phyloP scores from a whole-genome alignment of 2,113 vertebrate genomes.

The Tiliqua scincoides region DNA sequence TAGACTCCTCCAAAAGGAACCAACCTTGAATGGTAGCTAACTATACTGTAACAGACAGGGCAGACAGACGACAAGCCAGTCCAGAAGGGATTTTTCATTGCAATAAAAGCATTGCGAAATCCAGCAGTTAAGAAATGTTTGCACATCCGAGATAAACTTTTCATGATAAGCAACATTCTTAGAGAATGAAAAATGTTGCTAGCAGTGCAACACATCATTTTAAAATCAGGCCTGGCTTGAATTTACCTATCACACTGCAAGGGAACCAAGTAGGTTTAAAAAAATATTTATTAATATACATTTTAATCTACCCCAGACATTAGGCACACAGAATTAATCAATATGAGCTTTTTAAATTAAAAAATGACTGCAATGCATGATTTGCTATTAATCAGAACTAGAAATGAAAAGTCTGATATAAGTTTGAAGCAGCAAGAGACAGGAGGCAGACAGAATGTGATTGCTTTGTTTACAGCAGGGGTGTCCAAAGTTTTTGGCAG shows the following conservation, averaged over 20 bases:
- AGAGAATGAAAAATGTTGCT: slow-evolving; percentile 48
- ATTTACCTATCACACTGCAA: slow-evolving; percentile 37
- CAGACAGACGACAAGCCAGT: background rate
- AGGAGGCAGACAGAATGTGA: background rate
- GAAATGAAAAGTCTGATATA: slow-evolving; percentile 44
- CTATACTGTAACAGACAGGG: background rate
- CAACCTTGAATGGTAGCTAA: background rate
- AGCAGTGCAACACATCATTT: slow-evolving; percentile 59
- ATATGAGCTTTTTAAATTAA: slow-evolving; percentile 39
- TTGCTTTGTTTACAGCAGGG: background rate
- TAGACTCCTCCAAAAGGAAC: background rate
- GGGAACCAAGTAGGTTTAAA: slow-evolving; percentile 40
- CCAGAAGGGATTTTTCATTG: slow-evolving; percentile 52
- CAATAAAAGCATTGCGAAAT: slow-evolving; percentile 64
- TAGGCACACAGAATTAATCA: slow-evolving; percentile 21
- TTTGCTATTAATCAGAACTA: slow-evolving; percentile 62
- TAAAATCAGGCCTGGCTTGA: slow-evolving; percentile 62
- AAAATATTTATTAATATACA: background rate
- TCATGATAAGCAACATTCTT: slow-evolving; percentile 71
- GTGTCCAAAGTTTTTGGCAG: too few species aligned
- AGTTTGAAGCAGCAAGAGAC: background rate
- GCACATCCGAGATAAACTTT: slow-evolving; percentile 76
- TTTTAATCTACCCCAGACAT: slow-evolving; percentile 60
- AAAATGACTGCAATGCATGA: slow-evolving; percentile 54
- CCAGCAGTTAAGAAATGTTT: slow-evolving; percentile 73